Evolutionary conservation across 2,113 vertebrate genomes (phyloP).

Genomic region (Rallus limicola): DNA sequence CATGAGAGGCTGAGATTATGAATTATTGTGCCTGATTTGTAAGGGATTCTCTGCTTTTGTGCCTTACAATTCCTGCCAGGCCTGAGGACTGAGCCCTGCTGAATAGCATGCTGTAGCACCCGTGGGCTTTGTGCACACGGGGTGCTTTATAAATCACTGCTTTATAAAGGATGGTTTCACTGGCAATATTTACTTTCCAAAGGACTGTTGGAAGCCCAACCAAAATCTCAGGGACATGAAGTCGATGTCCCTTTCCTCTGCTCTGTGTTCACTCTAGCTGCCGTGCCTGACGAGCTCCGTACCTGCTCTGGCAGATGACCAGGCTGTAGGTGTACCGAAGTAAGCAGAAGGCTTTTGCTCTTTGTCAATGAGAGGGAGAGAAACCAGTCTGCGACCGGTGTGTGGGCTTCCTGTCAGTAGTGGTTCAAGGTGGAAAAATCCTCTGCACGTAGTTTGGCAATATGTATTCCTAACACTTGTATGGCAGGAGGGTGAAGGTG

Average conservation of each 20-base stretch:
- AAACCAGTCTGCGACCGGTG: not conserved
- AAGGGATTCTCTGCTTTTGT: constrained; percentile 61
- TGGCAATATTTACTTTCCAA: constrained; percentile 42
- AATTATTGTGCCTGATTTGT: constrained; percentile 64
- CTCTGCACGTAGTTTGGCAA: no score
- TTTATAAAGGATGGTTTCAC: constrained; percentile 18
- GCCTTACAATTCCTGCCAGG: constrained; percentile 45
- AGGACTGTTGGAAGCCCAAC: not conserved
- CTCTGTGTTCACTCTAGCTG: not conserved
- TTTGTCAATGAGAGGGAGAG: not conserved
- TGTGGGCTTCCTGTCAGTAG: not conserved
- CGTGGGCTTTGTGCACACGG: constrained; percentile 32
- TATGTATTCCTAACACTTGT: not conserved
- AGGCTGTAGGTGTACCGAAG: not conserved
- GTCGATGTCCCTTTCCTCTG: not conserved
- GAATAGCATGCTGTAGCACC: constrained; percentile 36
- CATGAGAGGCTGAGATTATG: constrained; percentile 44
- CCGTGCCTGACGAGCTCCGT: not conserved
- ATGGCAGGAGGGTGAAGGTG: not conserved
- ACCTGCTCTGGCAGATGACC: not conserved
- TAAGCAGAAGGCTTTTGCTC: not conserved
- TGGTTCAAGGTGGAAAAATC: not conserved
- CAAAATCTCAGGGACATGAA: not conserved
- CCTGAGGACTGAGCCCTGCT: constrained; percentile 25
- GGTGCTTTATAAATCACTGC: not conserved